phyloP scores from a whole-genome alignment of 2,797 vertebrate species.

The Argentina silus region DNA sequence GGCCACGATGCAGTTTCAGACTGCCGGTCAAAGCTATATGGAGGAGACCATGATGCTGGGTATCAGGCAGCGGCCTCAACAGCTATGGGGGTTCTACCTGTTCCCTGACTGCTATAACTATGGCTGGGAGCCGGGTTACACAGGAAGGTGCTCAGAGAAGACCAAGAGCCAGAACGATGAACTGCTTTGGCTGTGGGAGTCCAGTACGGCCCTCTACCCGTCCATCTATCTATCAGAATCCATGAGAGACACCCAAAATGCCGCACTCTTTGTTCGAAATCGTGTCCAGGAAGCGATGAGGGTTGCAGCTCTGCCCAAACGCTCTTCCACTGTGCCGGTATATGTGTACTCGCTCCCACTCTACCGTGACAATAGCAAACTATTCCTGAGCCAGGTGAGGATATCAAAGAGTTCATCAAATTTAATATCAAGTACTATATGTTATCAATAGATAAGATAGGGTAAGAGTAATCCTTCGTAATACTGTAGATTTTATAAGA shows the following conservation, averaged over 20 bases:
- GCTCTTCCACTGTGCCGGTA: slow-evolving; percentile 71
- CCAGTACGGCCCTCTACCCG: slow-evolving; percentile 87
- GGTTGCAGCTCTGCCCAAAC: slow-evolving; percentile 69
- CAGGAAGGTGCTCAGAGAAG: slow-evolving; percentile 76
- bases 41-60: slow-evolving; percentile 79
- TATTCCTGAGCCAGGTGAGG: slow-evolving; percentile 80
- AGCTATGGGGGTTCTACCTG: slow-evolving; percentile 89
- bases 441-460: too few species aligned
- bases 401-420: background rate
- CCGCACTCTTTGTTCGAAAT: slow-evolving; percentile 79
- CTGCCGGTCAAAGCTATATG: slow-evolving; percentile 78
- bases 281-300: slow-evolving; percentile 86
- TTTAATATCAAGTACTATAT: background rate
- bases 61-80: slow-evolving; percentile 74
- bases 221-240: slow-evolving; percentile 81
- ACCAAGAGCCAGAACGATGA: slow-evolving; percentile 80
- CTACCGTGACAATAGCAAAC: slow-evolving; percentile 71
- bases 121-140: slow-evolving; percentile 75
- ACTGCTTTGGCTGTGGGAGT: slow-evolving; percentile 87
- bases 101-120: slow-evolving; percentile 91
- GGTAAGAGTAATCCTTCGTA: too few species aligned
- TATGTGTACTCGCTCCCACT: slow-evolving; percentile 84
- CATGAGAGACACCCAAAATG: slow-evolving; percentile 66
- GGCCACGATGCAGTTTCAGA: slow-evolving; percentile 81
- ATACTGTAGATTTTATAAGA: background rate